phyloP scores from a whole-genome alignment of 1,140 invertebrate species.

The Carposina sasakii region DNA sequence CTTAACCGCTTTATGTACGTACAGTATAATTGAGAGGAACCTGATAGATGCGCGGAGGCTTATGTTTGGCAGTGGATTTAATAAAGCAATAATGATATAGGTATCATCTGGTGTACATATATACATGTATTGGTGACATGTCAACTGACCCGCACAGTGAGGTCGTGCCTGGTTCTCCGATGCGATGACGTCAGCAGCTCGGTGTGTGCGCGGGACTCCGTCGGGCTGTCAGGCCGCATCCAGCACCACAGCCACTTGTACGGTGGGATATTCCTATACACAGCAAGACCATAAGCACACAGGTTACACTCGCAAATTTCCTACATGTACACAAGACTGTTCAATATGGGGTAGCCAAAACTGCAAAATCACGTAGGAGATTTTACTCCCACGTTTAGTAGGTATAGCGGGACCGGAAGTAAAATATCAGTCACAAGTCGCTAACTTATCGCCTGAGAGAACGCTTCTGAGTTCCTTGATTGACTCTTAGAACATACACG shows the following conservation, averaged over 20 bases:
- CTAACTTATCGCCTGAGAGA: too few species aligned
- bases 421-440: too few species aligned
- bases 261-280: slow-evolving; percentile 61
- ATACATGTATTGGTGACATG: background rate
- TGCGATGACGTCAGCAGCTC: slow-evolving; percentile 67
- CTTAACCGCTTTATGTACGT: background rate
- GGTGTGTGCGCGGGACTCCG: slow-evolving; percentile 55
- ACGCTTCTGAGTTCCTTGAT: too few species aligned
- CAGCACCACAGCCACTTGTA: slow-evolving; percentile 69
- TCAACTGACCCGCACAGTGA: slow-evolving; percentile 46
- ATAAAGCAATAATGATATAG: background rate
- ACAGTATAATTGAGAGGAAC: background rate
- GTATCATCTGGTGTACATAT: background rate
- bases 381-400: too few species aligned
- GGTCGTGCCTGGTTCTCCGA: slow-evolving; percentile 48
- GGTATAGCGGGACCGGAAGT: too few species aligned
- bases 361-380: too few species aligned
- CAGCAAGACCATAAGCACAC: too few species aligned
- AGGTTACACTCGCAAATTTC: too few species aligned
- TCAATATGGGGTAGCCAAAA: too few species aligned
- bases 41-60: too few species aligned
- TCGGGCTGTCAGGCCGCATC: slow-evolving; percentile 43
- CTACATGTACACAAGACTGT: too few species aligned
- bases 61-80: background rate
- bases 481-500: too few species aligned